These are phyloP conservation scores for Papilio machaon DNA, from an alignment of 1,140 invertebrate species.

Conservation along the genomic window DNA sequence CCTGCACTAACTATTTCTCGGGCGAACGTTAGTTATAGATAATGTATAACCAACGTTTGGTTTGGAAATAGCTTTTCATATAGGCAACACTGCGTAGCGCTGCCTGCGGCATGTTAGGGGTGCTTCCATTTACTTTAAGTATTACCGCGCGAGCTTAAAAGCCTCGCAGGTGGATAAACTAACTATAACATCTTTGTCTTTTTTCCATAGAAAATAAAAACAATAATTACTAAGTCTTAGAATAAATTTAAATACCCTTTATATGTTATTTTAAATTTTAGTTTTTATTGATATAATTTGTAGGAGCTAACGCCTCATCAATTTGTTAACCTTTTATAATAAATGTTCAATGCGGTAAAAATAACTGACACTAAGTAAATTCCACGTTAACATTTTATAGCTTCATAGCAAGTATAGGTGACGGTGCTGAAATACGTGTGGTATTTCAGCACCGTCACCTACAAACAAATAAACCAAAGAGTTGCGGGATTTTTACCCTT, in stretches of 20 bases:
- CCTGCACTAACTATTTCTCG: too few species aligned
- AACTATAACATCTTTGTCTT: background rate
- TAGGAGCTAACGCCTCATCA: background rate
- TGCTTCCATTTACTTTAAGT: background rate
- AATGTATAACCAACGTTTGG: background rate
- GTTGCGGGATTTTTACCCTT: background rate
- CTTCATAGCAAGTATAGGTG: too few species aligned
- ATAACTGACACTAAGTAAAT: background rate
- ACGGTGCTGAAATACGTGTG: too few species aligned
- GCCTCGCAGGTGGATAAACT: background rate
- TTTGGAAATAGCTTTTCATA: background rate
- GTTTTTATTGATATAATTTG: too few species aligned
- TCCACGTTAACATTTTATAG: background rate
- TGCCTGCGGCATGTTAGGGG: background rate
- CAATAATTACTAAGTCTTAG: background rate
- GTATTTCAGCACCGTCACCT: background rate
- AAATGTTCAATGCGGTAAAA: background rate
- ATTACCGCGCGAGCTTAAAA: constrained; percentile 11
- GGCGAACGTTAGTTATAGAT: background rate
- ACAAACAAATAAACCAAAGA: background rate
- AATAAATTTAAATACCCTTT: background rate
- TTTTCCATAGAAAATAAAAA: background rate
- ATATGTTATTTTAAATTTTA: too few species aligned
- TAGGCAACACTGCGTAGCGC: constrained; percentile 6
- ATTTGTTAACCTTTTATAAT: background rate